phyloP scores from a whole-genome alignment of 2,113 vertebrate species.

The Probosciger aterrimus region DNA sequence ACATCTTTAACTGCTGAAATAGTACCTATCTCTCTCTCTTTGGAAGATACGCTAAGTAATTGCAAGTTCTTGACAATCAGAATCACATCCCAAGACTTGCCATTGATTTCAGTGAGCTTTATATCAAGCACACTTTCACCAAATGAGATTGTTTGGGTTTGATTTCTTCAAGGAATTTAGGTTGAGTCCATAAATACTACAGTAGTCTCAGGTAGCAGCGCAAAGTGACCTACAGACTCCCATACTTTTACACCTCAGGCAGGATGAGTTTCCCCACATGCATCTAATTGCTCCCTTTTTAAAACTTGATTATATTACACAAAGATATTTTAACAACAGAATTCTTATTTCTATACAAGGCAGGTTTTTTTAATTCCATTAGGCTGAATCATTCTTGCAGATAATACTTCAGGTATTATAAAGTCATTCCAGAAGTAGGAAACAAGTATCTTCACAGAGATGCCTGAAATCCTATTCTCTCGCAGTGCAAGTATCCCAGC shows the following conservation, averaged over 20 bases:
- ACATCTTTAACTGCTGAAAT: neutral
- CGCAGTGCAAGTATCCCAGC: neutral
- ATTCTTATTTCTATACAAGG: neutral
- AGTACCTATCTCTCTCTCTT: neutral
- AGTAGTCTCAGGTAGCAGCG: neutral
- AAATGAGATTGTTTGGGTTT: neutral
- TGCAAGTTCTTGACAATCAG: neutral
- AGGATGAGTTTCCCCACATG: neutral
- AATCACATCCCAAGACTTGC: neutral
- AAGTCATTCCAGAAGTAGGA: neutral
- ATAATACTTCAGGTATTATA: neutral
- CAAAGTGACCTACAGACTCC: neutral
- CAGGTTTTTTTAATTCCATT: neutral
- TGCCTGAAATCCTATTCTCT: neutral
- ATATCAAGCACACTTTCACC: neutral
- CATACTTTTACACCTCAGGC: neutral
- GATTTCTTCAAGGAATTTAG: neutral
- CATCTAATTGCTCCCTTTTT: neutral
- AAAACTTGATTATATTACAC: neutral
- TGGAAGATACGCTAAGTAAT: neutral
- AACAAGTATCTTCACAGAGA: neutral
- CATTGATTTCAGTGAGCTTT: neutral
- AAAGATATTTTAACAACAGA: neutral
- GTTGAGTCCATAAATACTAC: neutral
- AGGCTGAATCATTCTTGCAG: neutral